phyloP scores from a whole-genome alignment of 2,888 invertebrate genomes.

The Stictocephala bisonia region DNA sequence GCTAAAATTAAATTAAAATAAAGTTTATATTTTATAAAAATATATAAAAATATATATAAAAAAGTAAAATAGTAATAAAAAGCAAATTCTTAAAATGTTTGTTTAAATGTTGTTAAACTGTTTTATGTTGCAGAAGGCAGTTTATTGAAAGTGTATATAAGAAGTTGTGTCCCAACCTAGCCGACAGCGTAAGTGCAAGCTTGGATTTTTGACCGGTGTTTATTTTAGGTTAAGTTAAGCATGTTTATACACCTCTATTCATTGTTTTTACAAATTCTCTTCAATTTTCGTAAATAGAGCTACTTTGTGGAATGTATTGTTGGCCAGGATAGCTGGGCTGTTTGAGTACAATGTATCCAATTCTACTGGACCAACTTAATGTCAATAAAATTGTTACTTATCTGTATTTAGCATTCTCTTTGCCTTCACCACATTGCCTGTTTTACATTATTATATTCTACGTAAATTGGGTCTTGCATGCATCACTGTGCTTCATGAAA shows the following conservation, averaged over 20 bases:
- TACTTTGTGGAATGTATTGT: conserved; percentile 32
- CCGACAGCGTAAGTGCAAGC: conserved; percentile 64
- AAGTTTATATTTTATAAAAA: too few species aligned
- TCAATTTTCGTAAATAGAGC: conserved; percentile 21
- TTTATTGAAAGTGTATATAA: conserved; percentile 83
- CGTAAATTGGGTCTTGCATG: too few species aligned
- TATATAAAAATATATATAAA: too few species aligned
- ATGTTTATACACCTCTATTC: conserved; percentile 31
- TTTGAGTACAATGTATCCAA: conserved; percentile 44
- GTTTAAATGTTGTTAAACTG: conserved; percentile 45
- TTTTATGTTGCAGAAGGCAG: conserved; percentile 73
- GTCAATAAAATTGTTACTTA: conserved; percentile 41
- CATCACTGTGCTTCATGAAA: too few species aligned
- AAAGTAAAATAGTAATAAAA: too few species aligned
- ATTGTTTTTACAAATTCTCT: conserved; percentile 24
- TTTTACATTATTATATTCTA: too few species aligned
- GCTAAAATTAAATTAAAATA: too few species aligned
- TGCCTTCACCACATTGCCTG: conserved; percentile 33
- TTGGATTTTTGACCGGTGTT: conserved; percentile 45
- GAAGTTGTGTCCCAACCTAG: conserved; percentile 81
- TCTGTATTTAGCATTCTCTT: conserved; percentile 37
- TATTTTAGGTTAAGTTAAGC: conserved; percentile 40
- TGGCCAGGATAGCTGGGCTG: conserved; percentile 20
- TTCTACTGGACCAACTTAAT: conserved; percentile 41
- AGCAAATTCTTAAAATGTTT: background rate